These are phyloP conservation scores for Hydra vulgaris DNA, from an alignment of 30 jellyfish, hydroid and myxozoan species.

Conservation along the genomic window DNA sequence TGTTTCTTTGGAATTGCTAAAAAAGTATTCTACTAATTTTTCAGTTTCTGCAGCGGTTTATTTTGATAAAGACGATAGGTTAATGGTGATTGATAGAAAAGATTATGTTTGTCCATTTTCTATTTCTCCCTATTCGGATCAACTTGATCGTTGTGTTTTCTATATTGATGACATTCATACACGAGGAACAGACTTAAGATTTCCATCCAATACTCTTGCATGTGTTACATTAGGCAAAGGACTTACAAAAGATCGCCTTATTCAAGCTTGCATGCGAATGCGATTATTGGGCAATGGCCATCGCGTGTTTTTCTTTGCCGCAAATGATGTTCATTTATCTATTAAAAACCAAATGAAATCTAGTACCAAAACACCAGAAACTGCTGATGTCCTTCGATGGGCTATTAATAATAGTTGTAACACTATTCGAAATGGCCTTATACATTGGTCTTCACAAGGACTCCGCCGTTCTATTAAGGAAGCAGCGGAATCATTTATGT, in stretches of 20 bases:
- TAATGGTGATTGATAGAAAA: not conserved
- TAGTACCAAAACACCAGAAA: not conserved
- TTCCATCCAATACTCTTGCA: not conserved
- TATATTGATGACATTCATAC: not conserved
- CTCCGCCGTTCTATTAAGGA: not conserved
- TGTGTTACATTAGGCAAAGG: not conserved
- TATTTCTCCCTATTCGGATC: not conserved
- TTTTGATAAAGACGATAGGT: not conserved
- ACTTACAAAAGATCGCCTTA: not conserved
- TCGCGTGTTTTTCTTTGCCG: not conserved
- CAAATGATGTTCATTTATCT: not conserved
- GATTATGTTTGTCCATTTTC: not conserved
- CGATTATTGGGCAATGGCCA: not conserved
- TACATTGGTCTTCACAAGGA: not conserved
- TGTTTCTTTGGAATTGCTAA: not conserved
- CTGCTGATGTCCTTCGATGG: not conserved
- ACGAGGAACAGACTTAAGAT: not conserved
- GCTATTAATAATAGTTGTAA: not conserved
- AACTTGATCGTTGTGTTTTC: not conserved
- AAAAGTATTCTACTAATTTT: not conserved
- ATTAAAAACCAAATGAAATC: not conserved
- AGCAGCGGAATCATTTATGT: not conserved
- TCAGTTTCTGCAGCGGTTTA: not conserved
- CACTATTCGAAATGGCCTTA: not conserved
- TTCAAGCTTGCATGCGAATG: not conserved